Base-by-base conservation (phyloP, 2,797 vertebrate genomes). In the Leptoclinus maculatus region DNA sequence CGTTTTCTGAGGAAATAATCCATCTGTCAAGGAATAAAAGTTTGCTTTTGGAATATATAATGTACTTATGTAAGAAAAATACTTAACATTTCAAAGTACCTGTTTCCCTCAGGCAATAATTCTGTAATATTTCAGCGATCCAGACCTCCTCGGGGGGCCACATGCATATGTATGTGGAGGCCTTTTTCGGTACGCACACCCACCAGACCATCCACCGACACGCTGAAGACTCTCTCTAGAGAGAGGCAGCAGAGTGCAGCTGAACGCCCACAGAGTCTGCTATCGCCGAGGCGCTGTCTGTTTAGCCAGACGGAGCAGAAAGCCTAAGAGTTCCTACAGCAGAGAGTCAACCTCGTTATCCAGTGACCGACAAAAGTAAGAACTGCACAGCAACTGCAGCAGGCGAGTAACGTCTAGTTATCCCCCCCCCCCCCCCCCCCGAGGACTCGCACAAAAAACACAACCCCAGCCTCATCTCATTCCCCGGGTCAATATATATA, bases 341-440 rank as follows among this genome's bases (percentile, higher is more conserved):
- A 69, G 72, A 84, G 66, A 84, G 77, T 78, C 87, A 79, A 75
- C 79, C 90, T 92, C 82, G 85, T 92, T 92, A 93, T 90, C 87
- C 76, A 79, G 78, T 73, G 79, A 79, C 60, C 51, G 82, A 83
- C 85, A 84, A 82, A 87, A 84, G 66, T 32, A 74, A 88, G 87
- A 87, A 77, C 85, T 65, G 72, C 71, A 74, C 49, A 13, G 83
- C 74, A 71, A 71, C 82, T 76, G 78, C 82, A 72, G 83, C 70
- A 29, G 79, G 79, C 32, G 7, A 78, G 64, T 74, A 80, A 80
- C 82, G 51, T 81, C 83, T 74, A 79, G 83, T 79, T 83, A 85
- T 77, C 43, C 78, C 77, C 38, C 38, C 38, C 38, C 6, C 6
- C 38, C 6, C 38, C 16, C 16, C 16, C 47, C 71, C 32, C 2